A percentile compares a stretch with the other conserved stretches of the same genome.
phyloP scores from a whole-genome alignment of 1,140 invertebrate species.

The Orius insidiosus region DNA sequence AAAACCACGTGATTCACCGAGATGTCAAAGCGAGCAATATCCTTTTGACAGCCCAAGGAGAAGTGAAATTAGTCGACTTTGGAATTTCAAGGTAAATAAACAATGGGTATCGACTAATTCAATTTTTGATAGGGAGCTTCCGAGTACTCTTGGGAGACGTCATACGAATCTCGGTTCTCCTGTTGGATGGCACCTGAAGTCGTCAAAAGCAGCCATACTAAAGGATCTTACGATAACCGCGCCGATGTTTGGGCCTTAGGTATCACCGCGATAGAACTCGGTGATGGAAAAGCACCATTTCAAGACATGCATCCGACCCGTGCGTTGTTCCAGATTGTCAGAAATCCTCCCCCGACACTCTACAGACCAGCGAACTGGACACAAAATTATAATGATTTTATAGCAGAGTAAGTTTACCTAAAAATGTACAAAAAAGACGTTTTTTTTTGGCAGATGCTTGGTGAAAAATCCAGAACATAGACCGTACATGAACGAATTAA shows the following conservation, averaged over 20 bases:
- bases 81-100: slow-evolving; percentile 47
- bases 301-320: slow-evolving; percentile 71
- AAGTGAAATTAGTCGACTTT: slow-evolving; percentile 71
- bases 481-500: slow-evolving; percentile 64
- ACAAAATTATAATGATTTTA: slow-evolving; percentile 64
- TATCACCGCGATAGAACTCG: slow-evolving; percentile 76
- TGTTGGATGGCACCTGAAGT: slow-evolving; percentile 87
- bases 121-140: slow-evolving; percentile 13
- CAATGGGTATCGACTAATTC: background rate
- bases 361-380: slow-evolving; percentile 57
- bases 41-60: slow-evolving; percentile 61
- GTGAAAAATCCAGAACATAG: slow-evolving; percentile 81
- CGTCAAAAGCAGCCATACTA: slow-evolving; percentile 31
- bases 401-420: too few species aligned
- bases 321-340: slow-evolving; percentile 67
- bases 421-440: too few species aligned
- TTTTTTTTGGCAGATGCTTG: too few species aligned
- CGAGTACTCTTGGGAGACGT: slow-evolving; percentile 31
- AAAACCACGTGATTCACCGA: slow-evolving; percentile 71
- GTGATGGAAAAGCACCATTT: slow-evolving; percentile 70
- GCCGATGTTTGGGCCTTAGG: slow-evolving; percentile 84
- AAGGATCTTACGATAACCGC: slow-evolving; percentile 46
- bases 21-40: slow-evolving; percentile 77
- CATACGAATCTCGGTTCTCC: slow-evolving; percentile 68
- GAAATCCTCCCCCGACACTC: slow-evolving; percentile 69